Evolutionary conservation across 2,113 vertebrate genomes (phyloP).

Genomic region (Macrotis lagotis): DNA sequence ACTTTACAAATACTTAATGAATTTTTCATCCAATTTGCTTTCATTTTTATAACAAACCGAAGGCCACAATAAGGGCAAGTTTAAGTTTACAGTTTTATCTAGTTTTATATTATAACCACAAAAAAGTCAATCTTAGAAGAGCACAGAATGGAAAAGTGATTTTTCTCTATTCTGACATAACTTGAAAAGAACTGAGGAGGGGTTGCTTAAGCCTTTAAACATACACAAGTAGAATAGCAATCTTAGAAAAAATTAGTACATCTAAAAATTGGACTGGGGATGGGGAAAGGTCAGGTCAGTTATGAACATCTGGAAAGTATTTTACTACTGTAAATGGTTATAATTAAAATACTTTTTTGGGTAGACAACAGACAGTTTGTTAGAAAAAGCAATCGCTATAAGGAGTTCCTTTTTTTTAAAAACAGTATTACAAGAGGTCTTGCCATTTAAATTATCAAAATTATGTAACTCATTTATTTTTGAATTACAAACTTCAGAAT

Average conservation of each 20-base stretch:
- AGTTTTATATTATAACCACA: background rate
- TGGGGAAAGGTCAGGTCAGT: background rate
- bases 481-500: background rate
- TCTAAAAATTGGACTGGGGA: background rate
- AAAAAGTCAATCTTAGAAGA: background rate
- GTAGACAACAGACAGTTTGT: background rate
- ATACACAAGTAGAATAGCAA: background rate
- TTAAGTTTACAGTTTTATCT: background rate
- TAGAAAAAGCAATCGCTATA: background rate
- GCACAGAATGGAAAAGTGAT: background rate
- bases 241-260: background rate
- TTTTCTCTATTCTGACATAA: background rate
- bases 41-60: background rate
- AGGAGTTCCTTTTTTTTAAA: background rate
- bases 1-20: background rate
- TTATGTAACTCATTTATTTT: background rate
- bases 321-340: background rate
- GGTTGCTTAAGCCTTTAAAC: background rate
- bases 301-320: background rate
- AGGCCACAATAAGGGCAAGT: background rate
- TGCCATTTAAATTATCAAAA: background rate
- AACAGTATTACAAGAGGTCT: background rate
- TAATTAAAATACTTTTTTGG: background rate
- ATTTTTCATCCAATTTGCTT: background rate
- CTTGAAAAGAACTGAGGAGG: background rate